Base-by-base conservation (phyloP, 2,888 invertebrate genomes). In the Orchesella flavescens region DNA sequence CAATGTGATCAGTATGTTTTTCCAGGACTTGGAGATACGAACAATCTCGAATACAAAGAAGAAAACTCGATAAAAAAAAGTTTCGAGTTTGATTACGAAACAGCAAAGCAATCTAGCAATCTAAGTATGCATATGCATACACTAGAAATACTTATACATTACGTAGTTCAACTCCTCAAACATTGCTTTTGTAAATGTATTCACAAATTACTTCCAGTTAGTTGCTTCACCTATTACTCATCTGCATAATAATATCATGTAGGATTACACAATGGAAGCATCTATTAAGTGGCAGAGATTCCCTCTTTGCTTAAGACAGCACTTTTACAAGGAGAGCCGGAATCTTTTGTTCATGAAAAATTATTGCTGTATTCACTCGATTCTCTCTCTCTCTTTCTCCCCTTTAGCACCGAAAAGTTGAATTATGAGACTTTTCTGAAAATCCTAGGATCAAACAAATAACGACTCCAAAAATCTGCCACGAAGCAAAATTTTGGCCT, bases 361-460 rank as follows among this genome's bases (percentile, higher is more conserved):
- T 44, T 66, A 66, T 44, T 43, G 43, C 66, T 66, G 44, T 44
- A 66, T 43, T 43, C 66, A 66, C 44, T 66, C 66, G 66, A 66
- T 66, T 23, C 43, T 66, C 9, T 12, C 24, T 10, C 21, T 65
- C 55, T 49, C 24, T 44, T 46, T n/a, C 19, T 66, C 57, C 34
- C 34, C 34, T 34, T 34, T 34, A 53, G 53, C 53, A n/a, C 78
- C 49, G 57, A 46, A 68, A 78, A 61, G 78, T 71, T 71, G 71
- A 78, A 78, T 71, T 71, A 78, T 71, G 61, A 71, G 24, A 71
- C 69, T 71, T 78, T 71, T 78, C 7, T 57, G 43, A 21, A 71
- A 71, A 78, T 78, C 71, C 71, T 49, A 24, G 78, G 69, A 78
- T 71, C 69, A 78, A 63, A 78, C 57, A 63, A 71, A 71, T 78